A percentile compares a stretch with the other conserved stretches of the same genome.
Conservation (phyloP, 1,140 invertebrate genomes). For the Sminthurides bifidus region DNA sequence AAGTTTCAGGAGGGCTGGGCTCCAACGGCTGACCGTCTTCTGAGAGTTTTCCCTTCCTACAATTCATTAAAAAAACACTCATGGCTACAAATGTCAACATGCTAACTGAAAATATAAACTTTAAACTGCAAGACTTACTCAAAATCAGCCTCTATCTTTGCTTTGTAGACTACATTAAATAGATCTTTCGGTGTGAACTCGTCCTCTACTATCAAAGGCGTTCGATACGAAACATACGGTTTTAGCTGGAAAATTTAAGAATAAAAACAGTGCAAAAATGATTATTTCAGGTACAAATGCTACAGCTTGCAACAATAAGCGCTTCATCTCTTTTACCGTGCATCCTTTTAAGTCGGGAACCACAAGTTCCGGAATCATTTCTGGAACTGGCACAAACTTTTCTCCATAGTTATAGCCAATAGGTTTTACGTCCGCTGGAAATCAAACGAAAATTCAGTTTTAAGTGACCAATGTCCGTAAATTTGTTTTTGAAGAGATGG, state of each 20-base stretch:
- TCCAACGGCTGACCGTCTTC: slow-evolving; percentile 39
- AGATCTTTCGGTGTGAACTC: slow-evolving; percentile 73
- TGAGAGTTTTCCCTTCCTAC: slow-evolving; percentile 49
- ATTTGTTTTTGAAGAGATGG: background rate
- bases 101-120: background rate
- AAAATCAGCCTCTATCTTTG: background rate
- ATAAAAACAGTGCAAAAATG: slow-evolving; percentile 11
- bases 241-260: slow-evolving; percentile 51
- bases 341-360: slow-evolving; percentile 75
- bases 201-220: slow-evolving; percentile 56
- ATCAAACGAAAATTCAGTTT: slow-evolving; percentile 14
- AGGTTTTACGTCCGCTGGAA: slow-evolving; percentile 49
- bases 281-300: background rate
- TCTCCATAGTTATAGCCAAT: slow-evolving; percentile 44
- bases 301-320: background rate
- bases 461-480: slow-evolving; percentile 1
- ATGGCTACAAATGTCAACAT: background rate
- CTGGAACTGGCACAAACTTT: slow-evolving; percentile 56
- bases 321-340: slow-evolving; percentile 38
- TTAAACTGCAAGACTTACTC: background rate
- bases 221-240: slow-evolving; percentile 83
- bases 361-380: slow-evolving; percentile 83
- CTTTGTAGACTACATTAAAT: slow-evolving; percentile 69
- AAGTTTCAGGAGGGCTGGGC: slow-evolving; percentile 47
- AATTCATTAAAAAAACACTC: background rate